Evolutionary conservation across 2,113 vertebrate species (phyloP), one percentile per base, ranked within the genome.

Genomic region (Oryzias melastigma): DNA sequence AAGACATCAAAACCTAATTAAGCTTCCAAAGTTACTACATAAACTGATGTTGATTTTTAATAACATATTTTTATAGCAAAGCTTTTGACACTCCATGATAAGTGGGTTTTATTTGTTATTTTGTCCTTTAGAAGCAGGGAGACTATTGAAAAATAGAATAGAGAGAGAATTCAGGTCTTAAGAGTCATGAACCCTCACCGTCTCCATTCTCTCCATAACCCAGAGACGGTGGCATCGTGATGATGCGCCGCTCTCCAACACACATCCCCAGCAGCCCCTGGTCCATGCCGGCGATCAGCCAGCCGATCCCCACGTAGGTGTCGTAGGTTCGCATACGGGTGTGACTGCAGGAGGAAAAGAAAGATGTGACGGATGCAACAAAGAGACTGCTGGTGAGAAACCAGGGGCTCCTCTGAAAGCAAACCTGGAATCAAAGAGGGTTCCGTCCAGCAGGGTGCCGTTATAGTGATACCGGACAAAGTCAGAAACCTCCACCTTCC

Each of bases 221-320:
- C 65, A 99, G 91, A 29, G 93, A 95, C 0, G 97, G 97, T 0
- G 97, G 97, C 29, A 99, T 91, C 3, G 95, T 98, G 88, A 99
- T 92, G 62, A 94, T 90, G 25, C 97, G 94, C 67, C 91, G 95
- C 80, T 99, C 97, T 60, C 97, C 96, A 0, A 99, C 90, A 0
- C 96, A 99, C 96, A 98, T 99, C 49, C 95, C 97, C 87, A 99
- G 74, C 77, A 99, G 94, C 15, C 97, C 96, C 77, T 94, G 94
- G 63, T 99, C 97, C 97, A 99, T 98, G 3, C 97, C 97, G 0
- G 97, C 93, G 24, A 99, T 99, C 74, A 99, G 92, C 97, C 97
- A 99, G 6, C 97, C 97, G 20, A 99, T 99, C 14, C 96, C 97
- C 40, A 99, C 95, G 0, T 99, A 99, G 0, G 97, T 99, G 79